A percentile compares a stretch with the other conserved stretches of the same genome.
Evolutionary conservation across 2,888 invertebrate species (phyloP).

Genomic region (Lamellibrachia satsuma): DNA sequence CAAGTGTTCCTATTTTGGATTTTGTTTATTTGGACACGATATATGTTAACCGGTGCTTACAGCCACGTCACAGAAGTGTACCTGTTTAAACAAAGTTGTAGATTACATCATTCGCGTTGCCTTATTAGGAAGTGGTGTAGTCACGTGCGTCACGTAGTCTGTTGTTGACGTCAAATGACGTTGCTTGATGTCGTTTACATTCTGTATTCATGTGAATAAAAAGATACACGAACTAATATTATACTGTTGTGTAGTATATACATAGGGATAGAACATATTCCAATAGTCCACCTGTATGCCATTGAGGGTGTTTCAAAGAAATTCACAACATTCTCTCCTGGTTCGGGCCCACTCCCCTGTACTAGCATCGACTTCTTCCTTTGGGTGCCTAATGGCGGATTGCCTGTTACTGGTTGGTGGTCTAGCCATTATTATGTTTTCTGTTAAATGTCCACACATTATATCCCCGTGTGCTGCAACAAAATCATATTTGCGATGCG

Average conservation of each 20-base stretch:
- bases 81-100: not conserved
- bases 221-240: not conserved
- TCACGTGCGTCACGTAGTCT: not conserved
- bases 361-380: not conserved
- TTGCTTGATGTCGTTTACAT: not conserved
- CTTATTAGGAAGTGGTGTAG: not conserved
- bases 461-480: not conserved
- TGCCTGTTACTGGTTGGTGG: not conserved
- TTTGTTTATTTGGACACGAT: not conserved
- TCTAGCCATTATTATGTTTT: not conserved
- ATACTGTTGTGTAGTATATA: not conserved
- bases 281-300: too few species aligned
- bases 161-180: constrained; percentile 12
- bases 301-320: not conserved
- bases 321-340: not conserved
- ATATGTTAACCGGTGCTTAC: not conserved
- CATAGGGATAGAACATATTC: not conserved
- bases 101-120: not conserved
- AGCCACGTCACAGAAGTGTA: not conserved
- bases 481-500: not conserved
- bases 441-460: not conserved
- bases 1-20: not conserved
- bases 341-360: not conserved
- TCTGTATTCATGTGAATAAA: constrained; percentile 1
- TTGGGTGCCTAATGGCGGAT: not conserved